phyloP scores from a whole-genome alignment of 2,888 invertebrate genomes.

The Mythimna loreyi region DNA sequence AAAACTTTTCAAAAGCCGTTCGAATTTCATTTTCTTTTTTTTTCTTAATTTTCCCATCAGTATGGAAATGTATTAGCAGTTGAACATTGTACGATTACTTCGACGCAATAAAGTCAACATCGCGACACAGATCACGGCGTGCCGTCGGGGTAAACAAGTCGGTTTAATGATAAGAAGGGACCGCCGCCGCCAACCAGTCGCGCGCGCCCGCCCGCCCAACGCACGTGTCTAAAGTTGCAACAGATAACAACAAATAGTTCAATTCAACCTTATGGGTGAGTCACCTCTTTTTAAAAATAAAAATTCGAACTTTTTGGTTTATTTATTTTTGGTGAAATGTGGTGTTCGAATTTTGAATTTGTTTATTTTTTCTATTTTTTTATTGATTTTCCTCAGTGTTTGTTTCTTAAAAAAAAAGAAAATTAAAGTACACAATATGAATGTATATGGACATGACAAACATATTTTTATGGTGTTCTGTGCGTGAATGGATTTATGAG shows the following conservation, averaged over 20 bases:
- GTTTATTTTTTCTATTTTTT: neutral
- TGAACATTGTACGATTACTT: conserved; percentile 62
- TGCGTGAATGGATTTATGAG: conserved; percentile 64
- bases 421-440: neutral
- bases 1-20: neutral
- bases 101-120: conserved; percentile 73
- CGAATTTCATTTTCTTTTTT: neutral
- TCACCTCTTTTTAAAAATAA: conserved; percentile 26
- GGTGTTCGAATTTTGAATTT: conserved; percentile 15
- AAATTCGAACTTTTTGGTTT: neutral
- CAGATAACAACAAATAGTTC: conserved; percentile 53
- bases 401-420: too few relatives aligned
- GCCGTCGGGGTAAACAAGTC: conserved; percentile 83
- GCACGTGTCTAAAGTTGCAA: conserved; percentile 75
- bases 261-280: conserved; percentile 68
- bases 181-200: conserved; percentile 82
- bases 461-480: conserved; percentile 47
- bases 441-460: conserved; percentile 4
- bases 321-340: neutral
- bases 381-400: neutral
- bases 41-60: conserved; percentile 13
- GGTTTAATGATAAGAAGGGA: conserved; percentile 82
- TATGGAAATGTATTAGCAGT: conserved; percentile 38
- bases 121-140: conserved; percentile 82
- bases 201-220: conserved; percentile 84